Base-by-base conservation (phyloP, 2,113 vertebrate species). In the Atlantisia rogersi region DNA sequence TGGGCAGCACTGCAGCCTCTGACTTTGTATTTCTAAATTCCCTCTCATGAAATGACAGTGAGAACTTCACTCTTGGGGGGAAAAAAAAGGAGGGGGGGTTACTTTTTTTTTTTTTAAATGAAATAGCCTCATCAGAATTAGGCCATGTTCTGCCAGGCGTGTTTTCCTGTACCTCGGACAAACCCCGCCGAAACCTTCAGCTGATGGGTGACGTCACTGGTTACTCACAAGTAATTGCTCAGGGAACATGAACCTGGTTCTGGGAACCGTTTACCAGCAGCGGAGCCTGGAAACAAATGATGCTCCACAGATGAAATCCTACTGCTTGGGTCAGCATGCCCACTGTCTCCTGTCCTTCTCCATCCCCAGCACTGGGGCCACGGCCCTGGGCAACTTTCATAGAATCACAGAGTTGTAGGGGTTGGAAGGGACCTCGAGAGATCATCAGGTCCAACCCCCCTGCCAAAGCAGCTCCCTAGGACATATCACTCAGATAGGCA, bases 91-190 rank as follows among this genome's bases (percentile, higher is more conserved):
- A n/a, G n/a, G n/a, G n/a, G n/a, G n/a, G n/a, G n/a, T n/a, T 44
- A 35, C 11, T 64, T 50, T 26, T 90, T 50, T 35, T 42, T 32
- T n/a, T 19, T n/a, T 63, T 73, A 44, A 9, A 81, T 64, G 50
- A 69, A 93, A 85, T 14, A 44, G 40, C 37, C 53, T 95, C 90
- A 73, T 53, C 75, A 46, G 74, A 76, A 40, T 62, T 44, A 62
- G 63, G 63, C 88, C 48, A 7, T 58, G 62, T 56, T 58, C 92
- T 90, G 67, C 48, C 42, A 78, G 78, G 79, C 5, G 2, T 68
- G 58, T 84, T 87, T 86, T 93, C 90, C 95, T 93, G 70, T 79
- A 42, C 26, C 62, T 73, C 75, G 91, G 85, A 79, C 82, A 93
- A 92, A 83, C 59, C 37, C 73, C 79, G 69, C 0, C 3, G 8